These are phyloP conservation scores for Sebastes hubbsi DNA, from an alignment of 2,797 vertebrate species.

Conservation along the genomic window DNA sequence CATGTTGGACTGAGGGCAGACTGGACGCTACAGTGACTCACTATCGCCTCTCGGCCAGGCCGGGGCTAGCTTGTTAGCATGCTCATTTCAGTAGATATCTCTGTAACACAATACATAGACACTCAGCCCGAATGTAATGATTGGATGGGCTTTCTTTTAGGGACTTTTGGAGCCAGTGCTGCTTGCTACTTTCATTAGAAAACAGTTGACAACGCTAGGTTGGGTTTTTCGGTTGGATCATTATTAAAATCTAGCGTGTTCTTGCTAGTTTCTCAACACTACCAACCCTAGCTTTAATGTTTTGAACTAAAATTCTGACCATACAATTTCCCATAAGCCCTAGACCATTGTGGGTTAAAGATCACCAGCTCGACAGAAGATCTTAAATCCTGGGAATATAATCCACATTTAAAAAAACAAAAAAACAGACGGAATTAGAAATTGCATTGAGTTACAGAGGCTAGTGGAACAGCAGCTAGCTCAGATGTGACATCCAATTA, in stretches of 20 bases:
- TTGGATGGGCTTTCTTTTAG: too few relatives aligned
- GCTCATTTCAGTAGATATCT: too few relatives aligned
- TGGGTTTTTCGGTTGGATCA: background rate
- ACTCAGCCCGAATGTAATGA: too few relatives aligned
- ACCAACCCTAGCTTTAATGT: background rate
- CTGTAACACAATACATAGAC: too few relatives aligned
- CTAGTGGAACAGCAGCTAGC: background rate
- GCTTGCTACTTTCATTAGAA: background rate
- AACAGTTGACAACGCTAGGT: too few relatives aligned
- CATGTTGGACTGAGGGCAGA: too few relatives aligned
- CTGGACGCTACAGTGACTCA: too few relatives aligned
- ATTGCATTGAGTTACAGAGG: background rate
- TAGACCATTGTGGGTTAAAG: background rate
- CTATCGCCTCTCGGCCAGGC: too few relatives aligned
- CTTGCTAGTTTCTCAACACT: background rate
- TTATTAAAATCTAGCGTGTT: background rate
- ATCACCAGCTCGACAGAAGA: background rate
- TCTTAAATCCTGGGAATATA: background rate
- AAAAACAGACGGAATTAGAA: background rate
- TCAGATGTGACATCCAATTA: background rate
- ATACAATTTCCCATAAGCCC: background rate
- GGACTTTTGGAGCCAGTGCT: background rate
- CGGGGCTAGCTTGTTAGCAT: too few relatives aligned
- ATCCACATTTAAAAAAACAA: background rate
- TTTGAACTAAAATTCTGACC: background rate